Evolutionary conservation across 2,888 invertebrate species (phyloP).

Genomic region (Xylocampa areola): DNA sequence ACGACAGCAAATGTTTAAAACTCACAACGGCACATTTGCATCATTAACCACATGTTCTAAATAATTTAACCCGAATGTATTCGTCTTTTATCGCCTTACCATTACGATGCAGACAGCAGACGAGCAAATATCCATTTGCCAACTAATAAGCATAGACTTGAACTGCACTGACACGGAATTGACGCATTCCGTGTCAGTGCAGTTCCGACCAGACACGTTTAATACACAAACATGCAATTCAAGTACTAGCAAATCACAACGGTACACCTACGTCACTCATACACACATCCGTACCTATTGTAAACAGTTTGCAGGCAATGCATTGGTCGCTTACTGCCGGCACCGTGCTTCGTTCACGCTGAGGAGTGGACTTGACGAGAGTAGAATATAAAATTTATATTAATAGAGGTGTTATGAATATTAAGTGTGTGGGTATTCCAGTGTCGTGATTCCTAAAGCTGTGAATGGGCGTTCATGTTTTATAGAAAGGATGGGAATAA

Average conservation of each 20-base stretch:
- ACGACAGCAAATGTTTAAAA: slow-evolving; percentile 27
- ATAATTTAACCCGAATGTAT: slow-evolving; percentile 42
- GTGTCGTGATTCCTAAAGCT: slow-evolving; percentile 52
- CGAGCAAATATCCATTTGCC: slow-evolving; percentile 37
- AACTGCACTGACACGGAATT: slow-evolving; percentile 37
- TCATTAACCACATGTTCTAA: slow-evolving; percentile 21
- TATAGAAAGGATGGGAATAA: slow-evolving; percentile 40
- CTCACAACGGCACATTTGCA: slow-evolving; percentile 34
- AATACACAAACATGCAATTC: slow-evolving; percentile 39
- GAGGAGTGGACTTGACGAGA: slow-evolving; percentile 47
- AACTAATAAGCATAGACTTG: slow-evolving; percentile 24
- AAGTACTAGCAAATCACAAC: slow-evolving; percentile 57
- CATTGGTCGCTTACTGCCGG: slow-evolving; percentile 62
- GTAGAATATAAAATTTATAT: slow-evolving; percentile 52
- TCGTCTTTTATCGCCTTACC: slow-evolving; percentile 58
- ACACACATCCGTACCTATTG: slow-evolving; percentile 66
- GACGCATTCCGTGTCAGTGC: slow-evolving; percentile 38
- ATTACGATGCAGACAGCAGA: slow-evolving; percentile 48
- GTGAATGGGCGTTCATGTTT: slow-evolving; percentile 43
- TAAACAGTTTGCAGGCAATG: slow-evolving; percentile 69
- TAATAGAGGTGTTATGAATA: slow-evolving; percentile 49
- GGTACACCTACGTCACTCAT: slow-evolving; percentile 62
- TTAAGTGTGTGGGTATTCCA: slow-evolving; percentile 41
- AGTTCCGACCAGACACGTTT: slow-evolving; percentile 32
- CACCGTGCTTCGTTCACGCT: slow-evolving; percentile 52